These are phyloP conservation scores for Hydrozoanthus gracilis DNA, from an alignment of 92 coral and sea anemone genomes.

Conservation along the genomic window DNA sequence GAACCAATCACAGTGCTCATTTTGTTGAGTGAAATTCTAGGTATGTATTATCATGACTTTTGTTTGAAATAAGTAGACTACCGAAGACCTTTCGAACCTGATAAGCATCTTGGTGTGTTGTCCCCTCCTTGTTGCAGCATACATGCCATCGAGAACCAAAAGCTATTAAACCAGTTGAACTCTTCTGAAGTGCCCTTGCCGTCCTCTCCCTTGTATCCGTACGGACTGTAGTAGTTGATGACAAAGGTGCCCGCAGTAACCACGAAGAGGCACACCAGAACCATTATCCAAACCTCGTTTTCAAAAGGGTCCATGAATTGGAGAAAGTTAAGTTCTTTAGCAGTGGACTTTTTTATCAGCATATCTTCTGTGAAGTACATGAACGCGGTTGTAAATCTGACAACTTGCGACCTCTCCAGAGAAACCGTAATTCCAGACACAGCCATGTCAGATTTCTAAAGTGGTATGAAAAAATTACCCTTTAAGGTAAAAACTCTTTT, in stretches of 20 bases:
- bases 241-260: slow-evolving; percentile 65
- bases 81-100: slow-evolving; percentile 49
- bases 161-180: slow-evolving; percentile 75
- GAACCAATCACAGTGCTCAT: too few species aligned
- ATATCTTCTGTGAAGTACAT: slow-evolving; percentile 69
- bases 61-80: too few species aligned
- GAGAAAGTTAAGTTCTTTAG: slow-evolving; percentile 51
- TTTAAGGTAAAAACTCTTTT: background rate
- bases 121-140: slow-evolving; percentile 93
- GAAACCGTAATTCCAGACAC: slow-evolving; percentile 69
- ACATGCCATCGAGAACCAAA: slow-evolving; percentile 84
- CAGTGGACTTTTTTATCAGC: slow-evolving; percentile 48
- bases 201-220: slow-evolving; percentile 73
- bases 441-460: slow-evolving; percentile 80
- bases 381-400: slow-evolving; percentile 66
- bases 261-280: slow-evolving; percentile 69
- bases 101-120: slow-evolving; percentile 76
- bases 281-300: slow-evolving; percentile 80
- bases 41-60: too few species aligned
- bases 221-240: slow-evolving; percentile 80
- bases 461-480: background rate
- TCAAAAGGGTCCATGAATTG: slow-evolving; percentile 89
- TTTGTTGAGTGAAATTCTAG: too few species aligned
- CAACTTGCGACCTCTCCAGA: slow-evolving; percentile 61
- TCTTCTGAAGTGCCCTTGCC: slow-evolving; percentile 71